A percentile compares a stretch with the other conserved stretches of the same genome.
Evolutionary conservation across 1,140 invertebrate species (phyloP).

Genomic region (Platyscapa corneri): DNA sequence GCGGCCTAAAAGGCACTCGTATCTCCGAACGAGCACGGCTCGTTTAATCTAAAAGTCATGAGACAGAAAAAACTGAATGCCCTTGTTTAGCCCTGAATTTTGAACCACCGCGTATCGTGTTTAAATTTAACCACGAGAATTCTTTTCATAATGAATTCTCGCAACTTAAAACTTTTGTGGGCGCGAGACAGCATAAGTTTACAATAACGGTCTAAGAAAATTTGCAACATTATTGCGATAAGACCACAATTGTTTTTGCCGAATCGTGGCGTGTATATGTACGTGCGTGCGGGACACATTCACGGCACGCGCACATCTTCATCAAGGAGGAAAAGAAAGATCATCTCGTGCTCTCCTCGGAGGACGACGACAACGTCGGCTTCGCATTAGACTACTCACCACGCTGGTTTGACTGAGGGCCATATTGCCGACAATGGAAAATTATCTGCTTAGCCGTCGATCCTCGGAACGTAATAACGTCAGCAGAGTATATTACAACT

Average conservation of each 20-base stretch:
- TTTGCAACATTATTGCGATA: background rate
- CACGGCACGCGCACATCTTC: constrained; percentile 5
- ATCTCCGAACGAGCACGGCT: background rate
- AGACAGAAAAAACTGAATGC: background rate
- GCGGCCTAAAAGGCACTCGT: background rate
- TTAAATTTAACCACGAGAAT: constrained; percentile 26
- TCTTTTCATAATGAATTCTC: background rate
- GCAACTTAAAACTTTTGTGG: background rate
- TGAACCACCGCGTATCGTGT: background rate
- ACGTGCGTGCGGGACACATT: background rate
- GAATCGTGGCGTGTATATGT: background rate
- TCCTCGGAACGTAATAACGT: constrained; percentile 48
- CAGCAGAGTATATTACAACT: constrained; percentile 20
- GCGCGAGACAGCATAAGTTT: background rate
- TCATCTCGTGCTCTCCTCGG: background rate
- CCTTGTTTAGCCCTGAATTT: constrained; percentile 16
- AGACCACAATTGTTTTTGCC: constrained; percentile 17
- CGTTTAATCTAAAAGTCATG: background rate
- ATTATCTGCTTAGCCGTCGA: constrained; percentile 49
- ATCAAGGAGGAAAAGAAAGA: background rate
- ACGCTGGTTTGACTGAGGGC: constrained; percentile 76
- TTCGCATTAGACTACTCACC: constrained; percentile 68
- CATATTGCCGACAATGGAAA: constrained; percentile 60
- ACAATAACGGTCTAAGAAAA: background rate
- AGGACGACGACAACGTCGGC: background rate